Conservation (phyloP, 2,888 invertebrate genomes). For the Zelleria hepariella region DNA sequence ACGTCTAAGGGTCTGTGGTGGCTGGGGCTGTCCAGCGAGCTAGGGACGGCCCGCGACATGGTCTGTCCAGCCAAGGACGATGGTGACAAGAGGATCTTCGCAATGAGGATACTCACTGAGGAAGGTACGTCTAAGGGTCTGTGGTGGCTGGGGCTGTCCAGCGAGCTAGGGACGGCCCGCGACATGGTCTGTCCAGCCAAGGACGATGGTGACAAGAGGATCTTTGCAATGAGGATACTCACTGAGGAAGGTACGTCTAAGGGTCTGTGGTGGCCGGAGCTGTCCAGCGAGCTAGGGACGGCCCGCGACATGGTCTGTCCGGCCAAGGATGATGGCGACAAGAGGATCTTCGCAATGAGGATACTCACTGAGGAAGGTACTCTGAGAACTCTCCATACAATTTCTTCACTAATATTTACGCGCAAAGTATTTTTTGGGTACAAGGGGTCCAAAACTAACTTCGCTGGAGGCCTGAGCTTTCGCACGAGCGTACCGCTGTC, state of each 20-base stretch:
- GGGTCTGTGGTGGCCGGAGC: constrained; percentile 86
- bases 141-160: constrained; percentile 85
- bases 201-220: constrained; percentile 69
- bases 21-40: constrained; percentile 80
- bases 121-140: constrained; percentile 74
- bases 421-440: no score
- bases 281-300: constrained; percentile 76
- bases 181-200: constrained; percentile 79
- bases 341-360: constrained; percentile 77
- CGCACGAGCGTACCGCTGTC: no score
- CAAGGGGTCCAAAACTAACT: no score
- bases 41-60: constrained; percentile 76
- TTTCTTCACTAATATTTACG: no score
- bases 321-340: constrained; percentile 72
- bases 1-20: constrained; percentile 80
- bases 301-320: constrained; percentile 78
- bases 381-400: no score
- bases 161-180: constrained; percentile 75
- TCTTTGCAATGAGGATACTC: constrained; percentile 77
- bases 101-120: constrained; percentile 74
- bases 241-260: constrained; percentile 66
- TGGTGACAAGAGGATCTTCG: constrained; percentile 74
- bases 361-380: constrained; percentile 72
- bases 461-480: no score
- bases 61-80: constrained; percentile 77